phyloP scores from a whole-genome alignment of 2,888 invertebrate genomes.

The Empis stercorea region DNA sequence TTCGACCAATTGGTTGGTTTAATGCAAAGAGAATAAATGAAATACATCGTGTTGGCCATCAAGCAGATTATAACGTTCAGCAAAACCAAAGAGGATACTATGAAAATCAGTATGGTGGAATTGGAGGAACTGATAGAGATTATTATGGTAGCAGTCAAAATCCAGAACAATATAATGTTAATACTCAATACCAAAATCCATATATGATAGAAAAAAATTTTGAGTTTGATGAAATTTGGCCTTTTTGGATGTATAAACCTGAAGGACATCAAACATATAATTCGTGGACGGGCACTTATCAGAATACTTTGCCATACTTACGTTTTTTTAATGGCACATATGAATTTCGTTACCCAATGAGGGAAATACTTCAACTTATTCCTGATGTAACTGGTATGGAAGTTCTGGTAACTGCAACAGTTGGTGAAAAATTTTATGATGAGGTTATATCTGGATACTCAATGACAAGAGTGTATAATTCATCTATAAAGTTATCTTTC shows the following conservation, averaged over 20 bases:
- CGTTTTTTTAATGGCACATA: constrained; percentile 80
- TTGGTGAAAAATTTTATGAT: constrained; percentile 76
- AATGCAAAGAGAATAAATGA: constrained; percentile 44
- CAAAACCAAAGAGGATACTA: not conserved
- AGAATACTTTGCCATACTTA: constrained; percentile 52
- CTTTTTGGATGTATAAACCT: constrained; percentile 63
- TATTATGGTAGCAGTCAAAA: constrained; percentile 9
- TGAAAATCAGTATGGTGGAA: not conserved
- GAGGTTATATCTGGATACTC: constrained; percentile 75
- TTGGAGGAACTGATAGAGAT: too few species aligned
- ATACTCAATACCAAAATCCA: constrained; percentile 37
- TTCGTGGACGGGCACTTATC: constrained; percentile 32
- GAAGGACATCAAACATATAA: constrained; percentile 38
- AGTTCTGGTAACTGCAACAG: constrained; percentile 69
- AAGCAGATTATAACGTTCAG: not conserved
- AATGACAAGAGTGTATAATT: constrained; percentile 76
- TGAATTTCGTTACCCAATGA: constrained; percentile 74
- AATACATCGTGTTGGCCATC: constrained; percentile 36
- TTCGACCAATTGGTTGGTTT: constrained; percentile 54
- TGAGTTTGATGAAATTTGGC: constrained; percentile 67
- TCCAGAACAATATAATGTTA: constrained; percentile 20
- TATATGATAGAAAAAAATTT: constrained; percentile 57
- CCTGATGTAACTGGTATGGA: constrained; percentile 51
- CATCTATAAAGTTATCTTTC: constrained; percentile 68
- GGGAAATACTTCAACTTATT: constrained; percentile 49